phyloP scores from a whole-genome alignment of 2,797 vertebrate species.

The Peromyscus nudipes region DNA sequence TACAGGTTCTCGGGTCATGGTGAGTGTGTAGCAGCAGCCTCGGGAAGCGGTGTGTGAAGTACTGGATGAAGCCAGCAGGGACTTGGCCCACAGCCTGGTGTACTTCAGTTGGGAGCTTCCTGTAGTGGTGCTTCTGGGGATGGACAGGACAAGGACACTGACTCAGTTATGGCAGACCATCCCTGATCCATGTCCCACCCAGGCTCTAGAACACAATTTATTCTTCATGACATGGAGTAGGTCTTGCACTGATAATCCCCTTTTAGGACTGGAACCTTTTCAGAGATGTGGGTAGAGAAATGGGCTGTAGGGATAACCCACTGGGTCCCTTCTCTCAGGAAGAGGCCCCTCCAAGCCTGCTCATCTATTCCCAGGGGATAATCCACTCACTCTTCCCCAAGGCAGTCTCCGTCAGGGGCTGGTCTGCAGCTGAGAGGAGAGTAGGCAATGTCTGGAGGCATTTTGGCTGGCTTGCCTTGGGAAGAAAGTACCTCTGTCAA shows the following conservation, averaged over 20 bases:
- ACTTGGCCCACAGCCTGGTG: constrained; percentile 83
- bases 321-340: not conserved
- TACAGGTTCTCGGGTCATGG: constrained; percentile 83
- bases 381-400: not conserved
- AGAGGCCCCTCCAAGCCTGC: not conserved
- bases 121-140: constrained; percentile 91
- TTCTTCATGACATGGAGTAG: constrained; percentile 97
- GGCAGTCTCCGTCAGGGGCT: not conserved
- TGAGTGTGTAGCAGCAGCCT: constrained; percentile 89
- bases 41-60: constrained; percentile 90
- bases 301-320: not conserved
- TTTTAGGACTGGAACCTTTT: constrained; percentile 96
- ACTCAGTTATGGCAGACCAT: not conserved
- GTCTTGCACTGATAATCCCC: constrained; percentile 95
- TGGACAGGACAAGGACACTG: fast-evolving
- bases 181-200: not conserved
- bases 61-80: constrained; percentile 87
- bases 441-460: not conserved
- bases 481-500: not conserved
- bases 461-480: not conserved
- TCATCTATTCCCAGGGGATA: not conserved
- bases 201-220: constrained; percentile 92
- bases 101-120: constrained; percentile 86
- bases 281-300: constrained; percentile 90
- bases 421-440: not conserved